Conservation (phyloP, 2,113 vertebrate species). For the Euleptes europaea region DNA sequence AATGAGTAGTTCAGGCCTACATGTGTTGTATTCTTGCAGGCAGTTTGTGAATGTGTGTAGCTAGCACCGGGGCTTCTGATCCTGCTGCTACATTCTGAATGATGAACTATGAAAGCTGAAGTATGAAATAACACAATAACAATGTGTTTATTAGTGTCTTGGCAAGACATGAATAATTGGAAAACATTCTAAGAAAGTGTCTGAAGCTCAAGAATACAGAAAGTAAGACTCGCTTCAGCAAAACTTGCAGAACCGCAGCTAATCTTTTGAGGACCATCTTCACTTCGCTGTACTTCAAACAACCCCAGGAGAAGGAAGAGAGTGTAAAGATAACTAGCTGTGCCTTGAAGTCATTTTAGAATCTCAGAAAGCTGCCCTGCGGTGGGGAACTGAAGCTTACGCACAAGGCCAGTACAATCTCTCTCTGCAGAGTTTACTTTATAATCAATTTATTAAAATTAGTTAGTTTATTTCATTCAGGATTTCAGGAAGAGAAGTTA, state of each 20-base stretch:
- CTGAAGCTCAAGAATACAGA: conserved; percentile 1
- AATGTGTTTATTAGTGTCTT: not conserved
- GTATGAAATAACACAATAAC: conserved; percentile 40
- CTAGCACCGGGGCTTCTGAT: conserved; percentile 11
- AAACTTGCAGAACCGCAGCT: not conserved
- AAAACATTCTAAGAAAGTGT: not conserved
- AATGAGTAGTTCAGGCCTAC: conserved; percentile 20
- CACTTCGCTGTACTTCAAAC: accelerated
- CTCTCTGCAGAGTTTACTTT: not conserved
- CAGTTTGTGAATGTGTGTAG: not conserved
- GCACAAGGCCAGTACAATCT: not conserved
- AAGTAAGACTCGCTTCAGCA: not conserved
- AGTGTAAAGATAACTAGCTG: not conserved
- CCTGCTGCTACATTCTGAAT: not conserved
- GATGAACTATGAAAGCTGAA: not conserved
- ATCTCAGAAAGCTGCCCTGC: not conserved
- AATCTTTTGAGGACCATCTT: not conserved
- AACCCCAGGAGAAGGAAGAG: not conserved
- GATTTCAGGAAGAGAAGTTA: no score
- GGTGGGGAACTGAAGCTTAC: not conserved
- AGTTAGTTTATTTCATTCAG: not conserved
- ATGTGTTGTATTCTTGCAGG: not conserved
- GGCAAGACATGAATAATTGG: not conserved
- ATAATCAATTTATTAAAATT: not conserved
- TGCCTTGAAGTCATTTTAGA: not conserved